These are phyloP conservation scores for Drosophila chauvacae DNA, from an alignment of 1,140 invertebrate genomes.

Conservation along the genomic window DNA sequence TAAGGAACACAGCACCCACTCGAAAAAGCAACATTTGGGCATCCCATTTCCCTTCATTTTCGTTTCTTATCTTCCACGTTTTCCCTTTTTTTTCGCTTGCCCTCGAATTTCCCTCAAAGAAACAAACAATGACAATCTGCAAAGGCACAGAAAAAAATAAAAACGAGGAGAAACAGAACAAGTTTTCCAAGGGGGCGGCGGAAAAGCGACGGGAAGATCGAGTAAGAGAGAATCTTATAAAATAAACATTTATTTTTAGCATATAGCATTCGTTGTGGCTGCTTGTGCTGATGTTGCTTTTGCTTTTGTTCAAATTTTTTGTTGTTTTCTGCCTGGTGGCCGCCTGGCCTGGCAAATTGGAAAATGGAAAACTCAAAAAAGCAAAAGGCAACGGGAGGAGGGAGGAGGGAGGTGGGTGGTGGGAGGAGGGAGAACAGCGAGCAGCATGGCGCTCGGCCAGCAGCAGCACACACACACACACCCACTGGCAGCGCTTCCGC, in stretches of 20 bases:
- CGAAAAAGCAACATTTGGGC: background rate
- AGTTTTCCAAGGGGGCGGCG: slow-evolving; percentile 32
- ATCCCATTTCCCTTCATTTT: slow-evolving; percentile 20
- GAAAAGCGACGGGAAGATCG: slow-evolving; percentile 8
- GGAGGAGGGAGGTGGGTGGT: background rate
- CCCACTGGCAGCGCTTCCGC: background rate
- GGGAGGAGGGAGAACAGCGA: background rate
- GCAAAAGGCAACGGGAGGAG: slow-evolving; percentile 26
- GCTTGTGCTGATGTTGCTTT: slow-evolving; percentile 33
- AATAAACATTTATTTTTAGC: slow-evolving; percentile 83
- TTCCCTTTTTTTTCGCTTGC: slow-evolving; percentile 9
- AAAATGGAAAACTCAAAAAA: slow-evolving; percentile 69
- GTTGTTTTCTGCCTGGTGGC: slow-evolving; percentile 2
- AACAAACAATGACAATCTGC: slow-evolving; percentile 65
- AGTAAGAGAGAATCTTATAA: slow-evolving; percentile 65
- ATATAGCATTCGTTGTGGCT: slow-evolving; percentile 30
- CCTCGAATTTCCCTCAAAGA: background rate
- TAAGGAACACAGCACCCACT: background rate
- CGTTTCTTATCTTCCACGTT: slow-evolving; percentile 17
- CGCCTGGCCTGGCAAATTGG: slow-evolving; percentile 58
- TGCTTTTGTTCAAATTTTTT: slow-evolving; percentile 28
- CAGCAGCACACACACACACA: slow-evolving; percentile 2
- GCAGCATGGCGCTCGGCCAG: slow-evolving; percentile 39
- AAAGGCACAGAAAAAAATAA: slow-evolving; percentile 15
- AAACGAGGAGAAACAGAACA: slow-evolving; percentile 4